Percentiles rank a stretch among this genome's conserved stretches.
Evolutionary conservation across 2,888 invertebrate genomes (phyloP).

Genomic region (Lepetodrilus schrolli): DNA sequence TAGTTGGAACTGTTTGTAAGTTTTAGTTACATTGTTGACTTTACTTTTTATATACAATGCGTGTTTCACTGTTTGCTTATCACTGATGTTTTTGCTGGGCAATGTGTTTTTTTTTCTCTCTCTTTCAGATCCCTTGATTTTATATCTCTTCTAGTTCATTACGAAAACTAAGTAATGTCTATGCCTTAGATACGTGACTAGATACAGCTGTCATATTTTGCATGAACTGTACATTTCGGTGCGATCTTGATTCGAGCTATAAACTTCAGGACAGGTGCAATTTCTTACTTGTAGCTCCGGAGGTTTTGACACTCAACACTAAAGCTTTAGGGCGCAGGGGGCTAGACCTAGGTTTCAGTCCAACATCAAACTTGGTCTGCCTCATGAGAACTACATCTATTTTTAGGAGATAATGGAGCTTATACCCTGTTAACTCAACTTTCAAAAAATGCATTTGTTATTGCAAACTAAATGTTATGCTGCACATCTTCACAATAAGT

Average conservation of each 20-base stretch:
- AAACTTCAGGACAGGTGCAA: slow-evolving; percentile 1
- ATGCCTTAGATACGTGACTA: background rate
- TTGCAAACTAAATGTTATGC: too few species aligned
- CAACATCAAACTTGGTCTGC: background rate
- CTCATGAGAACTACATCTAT: background rate
- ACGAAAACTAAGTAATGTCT: background rate
- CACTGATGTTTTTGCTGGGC: background rate
- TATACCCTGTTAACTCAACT: too few species aligned
- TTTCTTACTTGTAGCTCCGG: background rate
- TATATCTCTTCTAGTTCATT: too few species aligned
- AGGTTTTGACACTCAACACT: slow-evolving; percentile 18
- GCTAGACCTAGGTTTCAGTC: background rate
- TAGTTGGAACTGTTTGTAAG: slow-evolving; percentile 7
- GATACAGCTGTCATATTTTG: background rate
- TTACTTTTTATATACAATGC: slow-evolving; percentile 5
- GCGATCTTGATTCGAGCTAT: background rate
- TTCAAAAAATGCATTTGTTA: too few species aligned
- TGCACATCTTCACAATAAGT: too few species aligned
- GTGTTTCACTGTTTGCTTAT: background rate
- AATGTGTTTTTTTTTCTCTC: too few species aligned
- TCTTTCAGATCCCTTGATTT: too few species aligned
- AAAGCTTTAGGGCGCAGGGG: background rate
- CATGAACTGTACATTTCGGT: background rate
- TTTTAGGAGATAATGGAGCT: slow-evolving; percentile 16
- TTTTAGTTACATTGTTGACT: slow-evolving; percentile 20